Evolutionary conservation across 37 sponge, comb jelly and placozoan species (phyloP), one percentile per base, ranked within the genome.

Genomic region (Dysidea cf. avara): DNA sequence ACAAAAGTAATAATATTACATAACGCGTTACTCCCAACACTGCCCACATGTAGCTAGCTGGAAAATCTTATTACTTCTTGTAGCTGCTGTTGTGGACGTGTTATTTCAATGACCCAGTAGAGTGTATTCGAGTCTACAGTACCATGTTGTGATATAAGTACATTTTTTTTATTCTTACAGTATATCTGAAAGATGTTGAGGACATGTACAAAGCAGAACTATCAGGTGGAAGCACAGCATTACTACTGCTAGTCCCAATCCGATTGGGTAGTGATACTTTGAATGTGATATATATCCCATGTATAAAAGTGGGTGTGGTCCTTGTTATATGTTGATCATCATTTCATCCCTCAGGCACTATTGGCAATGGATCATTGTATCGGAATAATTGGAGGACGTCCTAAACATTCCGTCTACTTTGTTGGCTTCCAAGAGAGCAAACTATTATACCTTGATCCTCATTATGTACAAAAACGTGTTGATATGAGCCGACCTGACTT

Each of bases 391-490:
- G 99, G 99, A 49, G 99, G 99, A 0, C 82, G 62, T 59, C 96
- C 96, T 21, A 86, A 72, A 39, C 99, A 97, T 57, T 97, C 99
- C 35, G 90, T 97, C 69, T 94, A 87, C 85, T 97, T 97, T 47
- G 71, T 94, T n/a, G 99, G 99, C 18, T 92, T 82, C 57, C 99
- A 97, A 83, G 98, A 81, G 52, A 79, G 86, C 50, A 85, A 88
- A 46, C 80, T 97, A 60, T 66, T 97, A 13, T 87, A 94, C 75
- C 81, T 95, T 24, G 99, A 97, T 78, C 99, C 99, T 53, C 99
- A 97, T 81, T 81, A 69, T 49, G 86, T 87, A 55, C 99, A 97
- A 40, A 11, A 68, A 33, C 79, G 75, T 0, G 75, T 85, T 21
- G 65, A 76, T 28, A 62, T 64, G 49, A 32, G 33, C 3, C 35